Conservation (phyloP, 2,888 invertebrate genomes). For the Macrosoma leucophasiata region DNA sequence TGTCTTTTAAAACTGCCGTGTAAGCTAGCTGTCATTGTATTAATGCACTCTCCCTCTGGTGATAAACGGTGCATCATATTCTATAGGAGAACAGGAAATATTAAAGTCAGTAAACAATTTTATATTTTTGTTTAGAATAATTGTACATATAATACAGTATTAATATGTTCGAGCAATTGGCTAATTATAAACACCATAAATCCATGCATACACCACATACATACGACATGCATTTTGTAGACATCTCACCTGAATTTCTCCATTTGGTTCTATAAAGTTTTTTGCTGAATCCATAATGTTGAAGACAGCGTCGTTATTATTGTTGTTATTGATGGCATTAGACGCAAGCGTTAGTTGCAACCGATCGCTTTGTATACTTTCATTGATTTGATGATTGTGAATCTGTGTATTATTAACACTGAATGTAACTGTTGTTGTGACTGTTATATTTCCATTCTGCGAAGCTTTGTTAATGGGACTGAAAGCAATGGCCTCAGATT, state of each 20-base stretch:
- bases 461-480: constrained; percentile 64
- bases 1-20: constrained; percentile 80
- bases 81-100: constrained; percentile 69
- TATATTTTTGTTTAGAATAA: no score
- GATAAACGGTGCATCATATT: constrained; percentile 82
- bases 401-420: constrained; percentile 80
- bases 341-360: constrained; percentile 73
- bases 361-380: constrained; percentile 63
- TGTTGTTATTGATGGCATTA: constrained; percentile 66
- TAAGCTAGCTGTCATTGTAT: constrained; percentile 78
- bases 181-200: constrained; percentile 30
- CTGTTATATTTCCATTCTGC: constrained; percentile 83
- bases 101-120: constrained; percentile 36
- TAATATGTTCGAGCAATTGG: constrained; percentile 27
- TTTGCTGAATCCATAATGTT: constrained; percentile 50
- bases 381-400: constrained; percentile 71
- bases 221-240: constrained; percentile 25
- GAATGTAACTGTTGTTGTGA: constrained; percentile 91
- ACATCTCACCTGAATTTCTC: constrained; percentile 61
- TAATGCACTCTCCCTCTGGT: constrained; percentile 80
- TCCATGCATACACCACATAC: constrained; percentile 37
- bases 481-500: constrained; percentile 56
- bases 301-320: constrained; percentile 51
- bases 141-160: constrained; percentile 15
- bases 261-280: constrained; percentile 50